Base-by-base conservation (phyloP, 2,797 vertebrate genomes). In the Phrynocephalus guinanensis region DNA sequence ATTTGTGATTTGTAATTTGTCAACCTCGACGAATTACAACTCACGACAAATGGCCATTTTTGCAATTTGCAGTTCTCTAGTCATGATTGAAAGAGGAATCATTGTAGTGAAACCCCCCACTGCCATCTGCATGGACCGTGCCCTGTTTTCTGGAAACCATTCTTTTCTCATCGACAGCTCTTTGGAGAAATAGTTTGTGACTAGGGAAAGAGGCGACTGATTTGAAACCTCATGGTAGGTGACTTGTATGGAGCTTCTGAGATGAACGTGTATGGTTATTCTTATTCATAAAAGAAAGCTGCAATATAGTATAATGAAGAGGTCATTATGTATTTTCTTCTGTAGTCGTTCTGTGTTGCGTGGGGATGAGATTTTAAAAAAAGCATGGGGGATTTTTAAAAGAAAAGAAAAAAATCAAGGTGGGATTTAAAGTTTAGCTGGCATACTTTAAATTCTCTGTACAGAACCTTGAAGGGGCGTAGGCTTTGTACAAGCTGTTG, bases 231-330 rank as follows among this genome's bases (percentile, higher is more conserved):
- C 89, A 44, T 56, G 85, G 28, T 87, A 86, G 91, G 91, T 95
- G 84, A 52, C 89, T 56, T 91, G 92, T 94, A 86, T 93, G 91
- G 91, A 93, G 83, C 71, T 91, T 90, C 82, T 89, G 89, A 79
- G 38, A 84, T 77, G 85, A 91, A 91, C 94, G 86, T 16, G 18
- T 95, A 78, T 93, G 73, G 93, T 94, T 95, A 95, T 72, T 79
- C 56, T 95, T 91, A 94, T 94, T 68, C 84, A 85, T 73, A 38
- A 81, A 71, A 84, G 91, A 90, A 96, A 97, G 95, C 96, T 97
- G 96, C 96, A 96, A 93, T 97, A 95, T 95, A 96, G 91, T 93
- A 95, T 95, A 94, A 91, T 90, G 15, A 91, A 95, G 93, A 93
- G 94, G 93, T 93, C 94, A 86, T 13, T 0, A 30, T 86, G 82